Evolutionary conservation across 1,140 invertebrate genomes (phyloP).

Genomic region (Tetragonula clypearis): DNA sequence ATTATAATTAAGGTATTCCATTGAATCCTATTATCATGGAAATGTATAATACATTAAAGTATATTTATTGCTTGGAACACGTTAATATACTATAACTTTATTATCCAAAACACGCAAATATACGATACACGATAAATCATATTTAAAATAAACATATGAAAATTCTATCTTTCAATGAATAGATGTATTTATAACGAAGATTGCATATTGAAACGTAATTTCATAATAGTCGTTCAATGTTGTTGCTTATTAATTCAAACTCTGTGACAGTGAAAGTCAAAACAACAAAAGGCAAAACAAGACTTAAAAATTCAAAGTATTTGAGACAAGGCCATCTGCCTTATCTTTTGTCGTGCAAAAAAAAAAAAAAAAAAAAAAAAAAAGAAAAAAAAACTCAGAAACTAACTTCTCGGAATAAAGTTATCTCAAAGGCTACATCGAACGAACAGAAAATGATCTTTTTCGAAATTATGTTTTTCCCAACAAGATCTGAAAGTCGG

Average conservation of each 20-base stretch:
- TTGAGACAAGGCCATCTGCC: no score
- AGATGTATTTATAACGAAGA: not conserved
- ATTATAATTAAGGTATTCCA: not conserved
- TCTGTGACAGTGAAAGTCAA: not conserved
- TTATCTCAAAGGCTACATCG: no score
- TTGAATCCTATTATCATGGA: not conserved
- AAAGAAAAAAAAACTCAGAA: no score
- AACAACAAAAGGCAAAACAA: not conserved
- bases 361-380: no score
- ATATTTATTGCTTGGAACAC: not conserved
- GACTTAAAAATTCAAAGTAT: not conserved
- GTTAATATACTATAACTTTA: not conserved
- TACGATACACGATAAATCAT: no score
- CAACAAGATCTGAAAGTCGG: no score
- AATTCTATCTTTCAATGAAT: not conserved
- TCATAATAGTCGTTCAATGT: not conserved
- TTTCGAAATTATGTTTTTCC: no score
- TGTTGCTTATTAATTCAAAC: not conserved
- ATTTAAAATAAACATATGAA: not conserved
- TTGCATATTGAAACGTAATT: not conserved
- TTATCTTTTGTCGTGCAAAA: no score
- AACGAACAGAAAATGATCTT: no score
- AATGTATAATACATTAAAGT: not conserved
- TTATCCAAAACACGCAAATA: not conserved
- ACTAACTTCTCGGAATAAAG: no score